Percentiles rank a stretch among this genome's conserved stretches.
Conservation (phyloP, 2,797 vertebrate genomes). For the Gymnocypris eckloni region DNA sequence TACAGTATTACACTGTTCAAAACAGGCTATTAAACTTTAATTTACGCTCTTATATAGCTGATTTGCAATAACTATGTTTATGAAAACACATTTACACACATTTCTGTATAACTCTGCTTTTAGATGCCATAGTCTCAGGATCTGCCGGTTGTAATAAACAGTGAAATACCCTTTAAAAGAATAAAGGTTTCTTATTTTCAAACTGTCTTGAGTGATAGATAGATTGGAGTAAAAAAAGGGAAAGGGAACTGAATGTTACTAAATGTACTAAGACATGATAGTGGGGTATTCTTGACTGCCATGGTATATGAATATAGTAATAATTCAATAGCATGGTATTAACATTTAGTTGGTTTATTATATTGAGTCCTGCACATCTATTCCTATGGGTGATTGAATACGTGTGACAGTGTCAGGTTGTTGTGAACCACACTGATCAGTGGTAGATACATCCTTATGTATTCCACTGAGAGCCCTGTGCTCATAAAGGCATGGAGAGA, state of each 20-base stretch:
- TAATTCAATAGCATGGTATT: background rate
- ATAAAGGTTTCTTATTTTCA: constrained; percentile 45
- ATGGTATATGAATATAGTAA: background rate
- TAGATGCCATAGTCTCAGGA: constrained; percentile 66
- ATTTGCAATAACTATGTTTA: constrained; percentile 52
- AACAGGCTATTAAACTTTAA: constrained; percentile 4
- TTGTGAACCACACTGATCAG: constrained; percentile 14
- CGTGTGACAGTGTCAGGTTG: constrained; percentile 4
- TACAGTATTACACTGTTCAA: constrained; percentile 13
- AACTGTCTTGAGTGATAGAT: constrained; percentile 1
- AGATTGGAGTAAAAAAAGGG: background rate
- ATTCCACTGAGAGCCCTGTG: constrained; percentile 2
- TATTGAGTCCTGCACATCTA: background rate
- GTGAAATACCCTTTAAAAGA: constrained; percentile 55
- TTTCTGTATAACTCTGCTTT: constrained; percentile 60
- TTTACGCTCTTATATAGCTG: constrained; percentile 47
- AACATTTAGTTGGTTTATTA: background rate
- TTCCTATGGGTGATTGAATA: background rate
- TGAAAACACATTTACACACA: constrained; percentile 55
- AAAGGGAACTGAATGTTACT: background rate
- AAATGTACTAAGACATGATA: background rate
- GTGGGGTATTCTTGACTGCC: background rate
- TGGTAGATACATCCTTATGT: constrained; percentile 14
- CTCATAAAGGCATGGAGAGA: constrained; percentile 7
- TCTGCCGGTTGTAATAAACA: constrained; percentile 65